Conservation (phyloP, 2,113 vertebrate species). For the Callocephalon fimbriatum region DNA sequence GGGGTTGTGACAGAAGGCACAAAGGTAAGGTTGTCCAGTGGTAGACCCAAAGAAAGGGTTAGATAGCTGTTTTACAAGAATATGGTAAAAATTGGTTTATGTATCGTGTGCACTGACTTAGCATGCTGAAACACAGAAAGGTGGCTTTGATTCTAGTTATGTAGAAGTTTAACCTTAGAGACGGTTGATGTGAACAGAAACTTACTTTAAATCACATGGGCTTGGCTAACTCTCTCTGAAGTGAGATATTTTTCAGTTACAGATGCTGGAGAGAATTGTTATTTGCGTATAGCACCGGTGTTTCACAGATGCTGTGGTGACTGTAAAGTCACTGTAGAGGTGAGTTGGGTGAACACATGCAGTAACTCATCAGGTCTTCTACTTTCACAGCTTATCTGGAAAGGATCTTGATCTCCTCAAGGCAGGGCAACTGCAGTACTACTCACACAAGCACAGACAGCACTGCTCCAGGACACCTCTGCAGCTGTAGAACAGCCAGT, state of each 20-base stretch:
- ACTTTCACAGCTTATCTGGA: background rate
- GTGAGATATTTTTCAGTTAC: background rate
- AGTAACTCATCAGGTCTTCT: background rate
- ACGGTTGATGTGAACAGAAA: background rate
- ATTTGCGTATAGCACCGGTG: background rate
- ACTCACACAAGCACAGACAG: background rate
- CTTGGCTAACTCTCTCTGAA: background rate
- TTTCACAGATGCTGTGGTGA: background rate
- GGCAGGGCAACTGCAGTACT: background rate
- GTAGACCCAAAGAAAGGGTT: background rate
- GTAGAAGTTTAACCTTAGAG: background rate
- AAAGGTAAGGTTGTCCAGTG: background rate
- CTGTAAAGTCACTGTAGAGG: background rate
- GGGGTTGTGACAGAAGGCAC: background rate
- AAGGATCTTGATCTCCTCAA: accelerated
- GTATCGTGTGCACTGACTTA: background rate
- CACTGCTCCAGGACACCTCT: background rate
- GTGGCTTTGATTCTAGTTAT: background rate
- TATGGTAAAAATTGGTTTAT: background rate
- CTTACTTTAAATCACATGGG: background rate
- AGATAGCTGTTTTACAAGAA: background rate
- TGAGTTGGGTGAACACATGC: background rate
- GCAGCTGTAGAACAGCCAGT: accelerated
- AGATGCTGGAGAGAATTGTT: background rate
- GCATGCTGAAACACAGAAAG: background rate